phyloP scores from a whole-genome alignment of 2,113 vertebrate species.

The Phyllostomus hastatus region DNA sequence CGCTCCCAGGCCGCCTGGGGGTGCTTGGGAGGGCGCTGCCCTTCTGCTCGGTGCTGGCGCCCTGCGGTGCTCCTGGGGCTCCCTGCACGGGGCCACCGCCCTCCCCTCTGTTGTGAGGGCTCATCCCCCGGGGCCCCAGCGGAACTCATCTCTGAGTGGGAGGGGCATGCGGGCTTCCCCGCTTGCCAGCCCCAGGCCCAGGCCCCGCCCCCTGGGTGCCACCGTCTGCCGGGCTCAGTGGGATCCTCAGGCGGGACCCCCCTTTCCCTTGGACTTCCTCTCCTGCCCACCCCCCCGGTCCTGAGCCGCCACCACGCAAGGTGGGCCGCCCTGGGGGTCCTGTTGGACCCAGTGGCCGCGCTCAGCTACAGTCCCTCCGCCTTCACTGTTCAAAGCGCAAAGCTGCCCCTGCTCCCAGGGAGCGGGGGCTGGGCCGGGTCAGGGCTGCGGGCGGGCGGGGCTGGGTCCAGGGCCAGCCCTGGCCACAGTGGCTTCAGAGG shows the following conservation, averaged over 20 bases:
- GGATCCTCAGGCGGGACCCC: neutral
- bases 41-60: neutral
- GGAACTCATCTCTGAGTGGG: no score
- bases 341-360: no score
- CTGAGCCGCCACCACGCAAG: neutral
- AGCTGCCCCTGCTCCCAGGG: neutral
- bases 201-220: neutral
- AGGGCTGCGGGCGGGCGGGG: neutral
- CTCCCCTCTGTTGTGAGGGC: neutral
- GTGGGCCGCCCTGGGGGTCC: neutral
- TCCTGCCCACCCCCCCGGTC: accelerated
- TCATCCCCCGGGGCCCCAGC: neutral
- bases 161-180: accelerated
- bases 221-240: accelerated
- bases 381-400: neutral
- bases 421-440: neutral
- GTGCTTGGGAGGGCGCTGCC: accelerated
- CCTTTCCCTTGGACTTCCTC: neutral
- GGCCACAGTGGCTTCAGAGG: neutral
- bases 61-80: neutral
- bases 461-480: neutral
- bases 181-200: neutral
- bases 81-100: neutral
- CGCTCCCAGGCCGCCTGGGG: accelerated
- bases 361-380: no score